These are phyloP conservation scores for Dolichomitus sp. DNA, from an alignment of 2,888 invertebrate genomes.

Conservation along the genomic window DNA sequence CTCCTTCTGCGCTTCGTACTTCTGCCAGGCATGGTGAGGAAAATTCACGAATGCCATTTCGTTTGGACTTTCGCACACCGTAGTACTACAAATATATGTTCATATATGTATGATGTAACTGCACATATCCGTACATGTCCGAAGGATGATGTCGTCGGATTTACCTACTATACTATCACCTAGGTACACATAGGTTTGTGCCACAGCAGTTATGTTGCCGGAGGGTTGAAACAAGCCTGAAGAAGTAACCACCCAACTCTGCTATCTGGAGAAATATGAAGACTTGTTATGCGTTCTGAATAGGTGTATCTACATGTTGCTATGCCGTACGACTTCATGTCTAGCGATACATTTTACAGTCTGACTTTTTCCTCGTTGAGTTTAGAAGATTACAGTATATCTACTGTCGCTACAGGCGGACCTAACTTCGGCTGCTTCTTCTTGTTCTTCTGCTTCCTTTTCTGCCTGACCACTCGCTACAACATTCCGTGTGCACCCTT, in stretches of 20 bases:
- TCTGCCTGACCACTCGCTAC: slow-evolving; percentile 48
- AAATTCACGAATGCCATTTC: slow-evolving; percentile 59
- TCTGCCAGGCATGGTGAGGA: slow-evolving; percentile 43
- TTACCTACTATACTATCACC: slow-evolving; percentile 16
- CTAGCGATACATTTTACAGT: background rate
- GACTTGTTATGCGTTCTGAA: slow-evolving; percentile 9
- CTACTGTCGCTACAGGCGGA: slow-evolving; percentile 12
- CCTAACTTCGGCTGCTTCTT: background rate
- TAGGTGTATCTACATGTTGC: slow-evolving; percentile 19
- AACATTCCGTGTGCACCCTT: slow-evolving; percentile 54
- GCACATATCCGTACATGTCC: background rate
- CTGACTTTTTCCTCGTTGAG: background rate
- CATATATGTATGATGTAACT: slow-evolving; percentile 25
- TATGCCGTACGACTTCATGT: slow-evolving; percentile 1
- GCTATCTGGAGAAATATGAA: background rate
- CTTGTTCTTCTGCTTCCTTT: slow-evolving; percentile 17
- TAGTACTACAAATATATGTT: slow-evolving; percentile 25
- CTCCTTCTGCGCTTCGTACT: slow-evolving; percentile 35
- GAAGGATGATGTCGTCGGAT: slow-evolving; percentile 36
- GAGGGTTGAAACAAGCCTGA: slow-evolving; percentile 28
- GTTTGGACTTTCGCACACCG: slow-evolving; percentile 37
- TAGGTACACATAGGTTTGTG: slow-evolving; percentile 3
- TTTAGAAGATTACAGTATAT: slow-evolving; percentile 28
- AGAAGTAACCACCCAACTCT: slow-evolving; percentile 7
- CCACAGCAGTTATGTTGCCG: slow-evolving; percentile 12